These are phyloP conservation scores for Aphidius colemani DNA, from an alignment of 2,888 invertebrate species.

Conservation along the genomic window DNA sequence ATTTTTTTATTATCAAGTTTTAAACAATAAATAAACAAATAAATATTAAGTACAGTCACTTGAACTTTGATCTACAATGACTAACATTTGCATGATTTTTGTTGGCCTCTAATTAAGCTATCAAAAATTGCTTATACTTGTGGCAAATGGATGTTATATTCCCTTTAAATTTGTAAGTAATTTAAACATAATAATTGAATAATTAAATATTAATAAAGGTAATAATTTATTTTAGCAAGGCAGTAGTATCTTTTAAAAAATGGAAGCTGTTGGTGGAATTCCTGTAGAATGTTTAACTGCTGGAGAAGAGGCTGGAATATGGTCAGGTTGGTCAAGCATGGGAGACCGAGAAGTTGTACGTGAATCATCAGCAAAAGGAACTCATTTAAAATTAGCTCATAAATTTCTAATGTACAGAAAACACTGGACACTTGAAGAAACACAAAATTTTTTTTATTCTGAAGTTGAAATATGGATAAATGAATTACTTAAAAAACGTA, in stretches of 20 bases:
- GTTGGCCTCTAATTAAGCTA: no score
- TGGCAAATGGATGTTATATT: no score
- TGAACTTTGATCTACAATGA: no score
- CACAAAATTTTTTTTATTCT: slow-evolving; percentile 54
- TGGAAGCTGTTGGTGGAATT: slow-evolving; percentile 45
- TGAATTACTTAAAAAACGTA: slow-evolving; percentile 67
- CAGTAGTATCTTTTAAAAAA: slow-evolving; percentile 6
- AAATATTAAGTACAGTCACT: no score
- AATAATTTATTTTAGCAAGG: no score
- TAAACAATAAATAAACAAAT: no score
- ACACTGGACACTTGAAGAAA: slow-evolving; percentile 62
- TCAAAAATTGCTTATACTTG: no score
- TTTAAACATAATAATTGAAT: not conserved
- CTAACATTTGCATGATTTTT: no score
- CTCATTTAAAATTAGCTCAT: slow-evolving; percentile 66
- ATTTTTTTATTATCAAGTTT: no score
- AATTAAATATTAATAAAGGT: not conserved
- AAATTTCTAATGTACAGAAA: slow-evolving; percentile 66
- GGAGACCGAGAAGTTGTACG: slow-evolving; percentile 69
- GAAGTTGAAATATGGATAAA: slow-evolving; percentile 70
- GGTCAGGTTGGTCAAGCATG: slow-evolving; percentile 70
- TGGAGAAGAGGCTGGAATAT: slow-evolving; percentile 67
- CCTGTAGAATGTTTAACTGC: slow-evolving; percentile 66
- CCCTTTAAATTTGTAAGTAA: no score
- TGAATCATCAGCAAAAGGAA: slow-evolving; percentile 72